Base-by-base conservation (phyloP, 1,140 invertebrate species). In the Papilio polytes region DNA sequence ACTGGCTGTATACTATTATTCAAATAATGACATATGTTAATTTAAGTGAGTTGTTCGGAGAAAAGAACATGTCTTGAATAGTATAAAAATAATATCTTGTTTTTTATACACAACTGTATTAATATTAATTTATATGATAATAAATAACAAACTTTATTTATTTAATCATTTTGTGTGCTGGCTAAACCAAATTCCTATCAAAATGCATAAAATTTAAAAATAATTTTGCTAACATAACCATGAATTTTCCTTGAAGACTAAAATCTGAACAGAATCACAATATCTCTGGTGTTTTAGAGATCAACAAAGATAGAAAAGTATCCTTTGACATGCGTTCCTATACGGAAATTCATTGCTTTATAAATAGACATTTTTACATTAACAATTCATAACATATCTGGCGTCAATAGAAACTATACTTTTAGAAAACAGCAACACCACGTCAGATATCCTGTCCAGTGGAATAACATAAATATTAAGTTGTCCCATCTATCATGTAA, bases 351-450 rank as follows among this genome's bases (percentile, higher is more conserved):
- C n/a, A 56, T n/a, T n/a, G n/a, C 20, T 56, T 18, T 31, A 70
- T 70, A 31, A 70, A 66, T 66, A 66, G 22, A 66, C 6, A 18
- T 70, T 70, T 70, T 70, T 18, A 70, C 22, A 36, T 13, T 70
- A 70, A 70, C 63, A 31, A 15, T 31, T 70, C 36, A 15, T 15
- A 70, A 70, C 15, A 18, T 36, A 70, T 70, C 22, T 31, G 22
- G 12, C 59, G 10, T 26, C 2, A 26, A 63, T 4, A 12, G 9
- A 63, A 31, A 63, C 3, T 63, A 13, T 63, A 63, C 9, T 63
- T 59, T 63, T 26, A 26, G 20, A 2, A 51, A 10, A 51, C 13
- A 13, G 48, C 13, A 51, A 51, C 7, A 51, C 48, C 48, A 51
- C 2, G 48, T 2, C 15, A 7, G 18, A 51, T 51, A 15, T 15